Conservation (phyloP, 1,140 invertebrate genomes). For the Drosophila ananassae region DNA sequence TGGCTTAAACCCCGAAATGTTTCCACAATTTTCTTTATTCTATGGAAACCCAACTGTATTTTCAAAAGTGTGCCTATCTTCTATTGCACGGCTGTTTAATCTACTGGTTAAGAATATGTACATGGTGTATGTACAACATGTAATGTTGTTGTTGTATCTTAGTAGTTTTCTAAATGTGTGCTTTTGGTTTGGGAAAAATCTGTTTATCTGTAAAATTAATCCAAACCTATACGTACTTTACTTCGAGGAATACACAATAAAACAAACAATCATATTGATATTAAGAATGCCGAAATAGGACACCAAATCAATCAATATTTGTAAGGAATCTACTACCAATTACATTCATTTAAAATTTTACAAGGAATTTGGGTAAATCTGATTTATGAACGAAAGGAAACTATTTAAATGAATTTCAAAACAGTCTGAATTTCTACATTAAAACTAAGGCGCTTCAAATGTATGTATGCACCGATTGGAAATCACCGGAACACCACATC, state of each 20-base stretch:
- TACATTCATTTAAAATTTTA: no score
- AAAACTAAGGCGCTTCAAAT: no score
- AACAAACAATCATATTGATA: neutral
- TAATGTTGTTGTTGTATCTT: neutral
- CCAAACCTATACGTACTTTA: neutral
- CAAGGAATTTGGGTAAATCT: no score
- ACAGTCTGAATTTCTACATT: no score
- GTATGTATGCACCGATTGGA: neutral
- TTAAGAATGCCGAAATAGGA: no score
- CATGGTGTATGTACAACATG: no score
- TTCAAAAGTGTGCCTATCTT: neutral
- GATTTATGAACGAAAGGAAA: no score
- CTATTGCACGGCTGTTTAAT: conserved; percentile 3
- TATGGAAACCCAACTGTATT: neutral
- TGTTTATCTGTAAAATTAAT: neutral
- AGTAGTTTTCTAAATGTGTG: conserved; percentile 1
- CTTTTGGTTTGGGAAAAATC: neutral
- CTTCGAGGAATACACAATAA: neutral
- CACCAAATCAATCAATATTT: no score
- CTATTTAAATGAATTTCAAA: no score
- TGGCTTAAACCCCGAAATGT: neutral
- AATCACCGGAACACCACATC: neutral
- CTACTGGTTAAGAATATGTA: neutral
- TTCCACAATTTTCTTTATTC: neutral
- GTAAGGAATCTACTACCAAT: no score